Percentiles rank a stretch among this genome's conserved stretches.
Evolutionary conservation across 2,888 invertebrate genomes (phyloP).

Genomic region (Dicranocentrus wangi): DNA sequence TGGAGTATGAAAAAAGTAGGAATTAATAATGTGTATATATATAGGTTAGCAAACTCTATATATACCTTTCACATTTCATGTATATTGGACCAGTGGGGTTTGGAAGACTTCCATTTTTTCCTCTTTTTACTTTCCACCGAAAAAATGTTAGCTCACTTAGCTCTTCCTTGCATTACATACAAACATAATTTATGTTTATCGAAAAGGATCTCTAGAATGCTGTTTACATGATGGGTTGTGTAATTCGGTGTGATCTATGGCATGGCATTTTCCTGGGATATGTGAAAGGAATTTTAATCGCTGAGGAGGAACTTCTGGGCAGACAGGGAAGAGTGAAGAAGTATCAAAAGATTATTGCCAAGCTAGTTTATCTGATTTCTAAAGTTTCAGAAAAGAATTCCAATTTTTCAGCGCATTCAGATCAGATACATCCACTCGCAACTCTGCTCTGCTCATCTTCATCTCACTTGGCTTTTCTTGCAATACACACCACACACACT

Average conservation of each 20-base stretch:
- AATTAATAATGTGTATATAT: constrained; percentile 35
- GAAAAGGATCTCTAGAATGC: constrained; percentile 66
- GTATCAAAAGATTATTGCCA: constrained; percentile 34
- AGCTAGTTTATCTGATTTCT: constrained; percentile 26
- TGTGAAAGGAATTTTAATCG: constrained; percentile 70
- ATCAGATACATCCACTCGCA: too few relatives aligned
- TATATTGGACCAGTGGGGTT: constrained; percentile 42
- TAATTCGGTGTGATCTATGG: constrained; percentile 68
- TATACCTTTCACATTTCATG: too few relatives aligned
- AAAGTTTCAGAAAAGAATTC: background rate
- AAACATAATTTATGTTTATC: constrained; percentile 66
- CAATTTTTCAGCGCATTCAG: background rate
- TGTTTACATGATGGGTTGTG: constrained; percentile 66
- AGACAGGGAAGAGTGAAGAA: constrained; percentile 1
- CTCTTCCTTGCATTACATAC: constrained; percentile 49
- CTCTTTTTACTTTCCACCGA: constrained; percentile 59
- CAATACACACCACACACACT: too few relatives aligned
- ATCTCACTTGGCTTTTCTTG: too few relatives aligned
- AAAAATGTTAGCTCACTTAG: constrained; percentile 51
- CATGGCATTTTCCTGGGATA: constrained; percentile 62
- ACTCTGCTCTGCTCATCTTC: too few relatives aligned
- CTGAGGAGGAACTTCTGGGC: constrained; percentile 58
- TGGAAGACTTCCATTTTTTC: constrained; percentile 63
- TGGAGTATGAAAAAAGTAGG: constrained; percentile 5
- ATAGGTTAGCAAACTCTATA: too few relatives aligned